A percentile compares a stretch with the other conserved stretches of the same genome.
Conservation (phyloP, 2,888 invertebrate species). For the Emmelina monodactyla region DNA sequence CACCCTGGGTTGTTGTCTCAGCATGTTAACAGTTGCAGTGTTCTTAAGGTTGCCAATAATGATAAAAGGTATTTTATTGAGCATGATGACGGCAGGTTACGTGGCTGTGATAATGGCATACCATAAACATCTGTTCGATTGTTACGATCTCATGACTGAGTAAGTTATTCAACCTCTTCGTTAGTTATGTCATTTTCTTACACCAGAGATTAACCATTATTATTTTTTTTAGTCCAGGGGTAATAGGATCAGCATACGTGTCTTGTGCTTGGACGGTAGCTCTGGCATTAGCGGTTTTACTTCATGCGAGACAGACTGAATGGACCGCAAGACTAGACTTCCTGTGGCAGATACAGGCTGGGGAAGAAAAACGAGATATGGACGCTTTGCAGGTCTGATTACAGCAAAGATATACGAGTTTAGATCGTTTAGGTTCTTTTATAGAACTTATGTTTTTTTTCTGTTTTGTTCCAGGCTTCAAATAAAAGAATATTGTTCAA, state of each 20-base stretch:
- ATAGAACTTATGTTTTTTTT: too few species aligned
- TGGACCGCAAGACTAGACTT: conserved; percentile 89
- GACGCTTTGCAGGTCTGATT: conserved; percentile 84
- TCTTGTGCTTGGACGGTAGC: conserved; percentile 82
- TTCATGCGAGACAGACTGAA: conserved; percentile 87
- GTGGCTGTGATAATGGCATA: conserved; percentile 82
- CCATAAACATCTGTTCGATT: conserved; percentile 80
- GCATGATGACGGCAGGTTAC: conserved; percentile 82
- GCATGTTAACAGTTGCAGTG: conserved; percentile 84
- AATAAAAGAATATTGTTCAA: conserved; percentile 90
- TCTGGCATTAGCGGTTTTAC: conserved; percentile 81
- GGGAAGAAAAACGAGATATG: conserved; percentile 92
- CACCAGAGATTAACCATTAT: conserved; percentile 1
- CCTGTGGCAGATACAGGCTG: conserved; percentile 84
- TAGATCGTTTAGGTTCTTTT: too few species aligned
- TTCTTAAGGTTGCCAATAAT: conserved; percentile 84
- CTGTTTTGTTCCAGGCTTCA: conserved; percentile 71
- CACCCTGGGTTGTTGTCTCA: conserved; percentile 82
- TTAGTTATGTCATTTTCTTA: not conserved
- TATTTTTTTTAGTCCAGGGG: conserved; percentile 28
- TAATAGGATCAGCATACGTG: conserved; percentile 78
- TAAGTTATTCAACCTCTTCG: conserved; percentile 41
- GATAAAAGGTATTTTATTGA: conserved; percentile 78
- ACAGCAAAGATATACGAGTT: too few species aligned
- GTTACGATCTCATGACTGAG: conserved; percentile 82